Conservation (phyloP, 2,888 invertebrate genomes). For the Drosophila eohydei region DNA sequence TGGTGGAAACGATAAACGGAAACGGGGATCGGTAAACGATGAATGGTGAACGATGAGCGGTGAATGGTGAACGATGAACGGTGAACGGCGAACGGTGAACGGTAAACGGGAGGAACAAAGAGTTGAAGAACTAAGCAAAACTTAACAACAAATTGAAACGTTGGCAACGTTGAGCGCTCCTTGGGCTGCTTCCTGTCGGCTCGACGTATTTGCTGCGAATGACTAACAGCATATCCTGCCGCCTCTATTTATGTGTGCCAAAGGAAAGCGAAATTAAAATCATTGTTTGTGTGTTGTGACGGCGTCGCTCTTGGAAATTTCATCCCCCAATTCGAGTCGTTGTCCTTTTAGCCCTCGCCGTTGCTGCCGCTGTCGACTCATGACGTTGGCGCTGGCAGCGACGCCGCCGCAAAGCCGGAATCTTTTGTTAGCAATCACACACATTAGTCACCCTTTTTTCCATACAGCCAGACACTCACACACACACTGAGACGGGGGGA, state of each 20-base stretch:
- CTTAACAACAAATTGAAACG: slow-evolving; percentile 78
- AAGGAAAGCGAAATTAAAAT: slow-evolving; percentile 82
- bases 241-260: slow-evolving; percentile 84
- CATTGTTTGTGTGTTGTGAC: slow-evolving; percentile 71
- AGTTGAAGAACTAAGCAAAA: slow-evolving; percentile 67
- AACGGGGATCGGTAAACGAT: slow-evolving; percentile 37
- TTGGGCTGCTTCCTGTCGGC: slow-evolving; percentile 78
- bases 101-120: slow-evolving; percentile 48
- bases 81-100: slow-evolving; percentile 11
- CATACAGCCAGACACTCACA: slow-evolving; percentile 43
- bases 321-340: slow-evolving; percentile 81
- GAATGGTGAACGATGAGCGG: slow-evolving; percentile 15
- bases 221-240: slow-evolving; percentile 83
- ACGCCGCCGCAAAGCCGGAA: slow-evolving; percentile 74
- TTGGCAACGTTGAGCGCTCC: slow-evolving; percentile 64
- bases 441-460: slow-evolving; percentile 85
- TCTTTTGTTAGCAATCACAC: slow-evolving; percentile 83
- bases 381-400: slow-evolving; percentile 27
- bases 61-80: slow-evolving; percentile 19
- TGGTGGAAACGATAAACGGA: slow-evolving; percentile 41
- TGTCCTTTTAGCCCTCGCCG: slow-evolving; percentile 82
- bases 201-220: slow-evolving; percentile 85
- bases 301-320: slow-evolving; percentile 70
- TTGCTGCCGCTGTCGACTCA: slow-evolving; percentile 28
- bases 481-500: slow-evolving; percentile 43